phyloP scores from a whole-genome alignment of 2,113 vertebrate genomes.

The Gallinago paraguaiae region DNA sequence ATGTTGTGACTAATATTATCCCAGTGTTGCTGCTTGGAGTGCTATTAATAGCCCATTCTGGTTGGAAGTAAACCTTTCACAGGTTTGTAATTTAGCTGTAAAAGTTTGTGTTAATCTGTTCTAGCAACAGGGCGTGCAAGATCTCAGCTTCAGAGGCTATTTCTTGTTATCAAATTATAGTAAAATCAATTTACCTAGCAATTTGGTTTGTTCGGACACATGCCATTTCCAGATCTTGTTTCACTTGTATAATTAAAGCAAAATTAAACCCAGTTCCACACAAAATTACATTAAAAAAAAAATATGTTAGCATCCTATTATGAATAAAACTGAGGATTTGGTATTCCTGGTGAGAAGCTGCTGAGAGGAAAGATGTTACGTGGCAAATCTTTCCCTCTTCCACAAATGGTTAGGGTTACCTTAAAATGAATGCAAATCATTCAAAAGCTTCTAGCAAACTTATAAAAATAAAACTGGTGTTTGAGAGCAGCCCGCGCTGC shows the following conservation, averaged over 20 bases:
- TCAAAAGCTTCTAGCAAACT: not conserved
- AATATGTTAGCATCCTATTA: not conserved
- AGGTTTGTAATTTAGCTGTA: not conserved
- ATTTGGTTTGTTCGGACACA: not conserved
- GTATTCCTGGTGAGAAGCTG: not conserved
- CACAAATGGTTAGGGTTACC: accelerated
- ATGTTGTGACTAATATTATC: accelerated
- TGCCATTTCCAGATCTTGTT: not conserved
- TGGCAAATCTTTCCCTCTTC: not conserved
- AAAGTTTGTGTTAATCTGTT: not conserved
- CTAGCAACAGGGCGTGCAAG: not conserved
- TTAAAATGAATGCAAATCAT: accelerated
- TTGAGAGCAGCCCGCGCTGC: accelerated
- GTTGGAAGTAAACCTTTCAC: not conserved
- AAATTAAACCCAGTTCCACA: not conserved
- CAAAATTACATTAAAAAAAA: not conserved
- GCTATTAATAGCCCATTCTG: not conserved
- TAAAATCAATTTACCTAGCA: not conserved
- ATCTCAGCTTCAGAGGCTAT: not conserved
- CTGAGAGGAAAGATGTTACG: accelerated
- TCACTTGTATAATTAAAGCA: not conserved
- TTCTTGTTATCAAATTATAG: not conserved
- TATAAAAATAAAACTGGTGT: not conserved
- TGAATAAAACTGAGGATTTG: not conserved
- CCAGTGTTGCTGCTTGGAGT: not conserved